Percentiles rank a stretch among this genome's conserved stretches.
phyloP scores from a whole-genome alignment of 2,797 vertebrate species.

The Poliocrania exsul region DNA sequence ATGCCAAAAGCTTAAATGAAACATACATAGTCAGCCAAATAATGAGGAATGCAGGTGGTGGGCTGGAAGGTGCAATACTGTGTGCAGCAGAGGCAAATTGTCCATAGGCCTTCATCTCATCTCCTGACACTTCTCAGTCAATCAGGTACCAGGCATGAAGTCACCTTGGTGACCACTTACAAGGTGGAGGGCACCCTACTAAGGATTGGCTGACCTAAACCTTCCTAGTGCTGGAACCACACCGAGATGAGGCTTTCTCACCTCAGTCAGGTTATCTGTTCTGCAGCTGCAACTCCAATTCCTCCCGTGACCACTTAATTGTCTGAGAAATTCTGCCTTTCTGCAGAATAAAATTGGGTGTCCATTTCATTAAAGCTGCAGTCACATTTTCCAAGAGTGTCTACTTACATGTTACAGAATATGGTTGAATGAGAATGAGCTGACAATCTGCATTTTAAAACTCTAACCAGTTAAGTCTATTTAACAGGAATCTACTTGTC shows the following conservation, averaged over 20 bases:
- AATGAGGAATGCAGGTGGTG: not conserved
- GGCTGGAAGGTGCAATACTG: not conserved
- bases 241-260: not conserved
- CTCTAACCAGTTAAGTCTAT: not conserved
- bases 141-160: rapidly evolving
- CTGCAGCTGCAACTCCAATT: not conserved
- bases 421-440: not conserved
- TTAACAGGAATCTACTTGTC: not conserved
- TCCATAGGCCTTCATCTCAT: not conserved
- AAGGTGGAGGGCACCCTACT: not conserved
- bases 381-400: not conserved
- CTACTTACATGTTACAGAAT: not conserved
- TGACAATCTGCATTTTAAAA: not conserved
- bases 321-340: not conserved
- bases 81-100: not conserved
- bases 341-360: not conserved
- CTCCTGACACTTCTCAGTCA: not conserved
- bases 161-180: not conserved
- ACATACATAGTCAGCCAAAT: not conserved
- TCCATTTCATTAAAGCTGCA: not conserved
- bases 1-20: not conserved
- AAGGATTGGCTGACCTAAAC: not conserved
- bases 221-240: not conserved
- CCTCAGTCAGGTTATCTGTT: not conserved
- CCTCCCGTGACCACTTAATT: not conserved